Conservation (phyloP, 2,888 invertebrate species). For the Copidosoma aretas region DNA sequence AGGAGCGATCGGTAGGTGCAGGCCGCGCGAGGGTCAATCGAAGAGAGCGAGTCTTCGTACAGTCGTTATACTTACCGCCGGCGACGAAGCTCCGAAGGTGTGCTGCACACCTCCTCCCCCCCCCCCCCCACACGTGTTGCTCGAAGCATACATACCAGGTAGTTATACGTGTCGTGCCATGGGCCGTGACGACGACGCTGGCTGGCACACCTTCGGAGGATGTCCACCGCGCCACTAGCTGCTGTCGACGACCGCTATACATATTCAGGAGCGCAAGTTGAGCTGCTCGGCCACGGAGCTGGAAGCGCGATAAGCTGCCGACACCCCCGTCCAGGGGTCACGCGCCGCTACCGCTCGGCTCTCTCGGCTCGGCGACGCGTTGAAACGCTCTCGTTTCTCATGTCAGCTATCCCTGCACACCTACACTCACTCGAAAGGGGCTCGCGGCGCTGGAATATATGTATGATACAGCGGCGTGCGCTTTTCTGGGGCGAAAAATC, state of each 20-base stretch:
- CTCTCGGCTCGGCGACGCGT: slow-evolving; percentile 8
- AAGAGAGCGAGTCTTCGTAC: not conserved
- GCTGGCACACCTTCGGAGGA: slow-evolving; percentile 44
- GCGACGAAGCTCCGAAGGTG: not conserved
- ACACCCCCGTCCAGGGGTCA: slow-evolving; percentile 45
- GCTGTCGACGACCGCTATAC: slow-evolving; percentile 33
- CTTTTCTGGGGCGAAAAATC: too few relatives aligned
- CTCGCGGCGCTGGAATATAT: too few relatives aligned
- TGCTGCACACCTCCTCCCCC: too few relatives aligned
- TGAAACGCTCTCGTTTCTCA: slow-evolving; percentile 22
- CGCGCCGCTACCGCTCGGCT: slow-evolving; percentile 38
- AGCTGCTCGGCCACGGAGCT: slow-evolving; percentile 21
- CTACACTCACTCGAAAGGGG: too few relatives aligned
- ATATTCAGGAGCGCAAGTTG: slow-evolving; percentile 52
- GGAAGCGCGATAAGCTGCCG: slow-evolving; percentile 48
- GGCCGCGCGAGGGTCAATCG: not conserved
- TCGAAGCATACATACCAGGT: slow-evolving; percentile 11
- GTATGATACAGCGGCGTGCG: too few relatives aligned
- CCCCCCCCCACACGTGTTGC: slow-evolving; percentile 6
- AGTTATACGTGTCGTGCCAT: slow-evolving; percentile 24
- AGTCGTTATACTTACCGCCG: slow-evolving; percentile 14
- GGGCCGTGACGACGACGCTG: too few relatives aligned
- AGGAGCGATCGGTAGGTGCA: too few relatives aligned
- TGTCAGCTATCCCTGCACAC: not conserved
- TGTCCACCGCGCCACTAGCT: slow-evolving; percentile 39